These are phyloP conservation scores for Andrena trimmerana DNA, from an alignment of 2,888 invertebrate species.

Conservation along the genomic window DNA sequence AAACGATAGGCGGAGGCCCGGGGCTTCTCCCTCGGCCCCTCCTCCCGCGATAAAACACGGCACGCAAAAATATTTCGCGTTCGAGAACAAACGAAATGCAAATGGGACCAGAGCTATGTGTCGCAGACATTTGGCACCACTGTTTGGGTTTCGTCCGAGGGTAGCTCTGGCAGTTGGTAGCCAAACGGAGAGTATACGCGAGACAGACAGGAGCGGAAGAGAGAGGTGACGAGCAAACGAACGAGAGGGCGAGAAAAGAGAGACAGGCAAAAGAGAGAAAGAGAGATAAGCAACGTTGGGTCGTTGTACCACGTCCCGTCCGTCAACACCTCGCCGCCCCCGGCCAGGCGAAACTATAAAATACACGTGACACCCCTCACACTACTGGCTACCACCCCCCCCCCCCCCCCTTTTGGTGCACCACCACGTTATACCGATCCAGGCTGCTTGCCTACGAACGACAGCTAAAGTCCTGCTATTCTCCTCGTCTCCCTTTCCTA, in stretches of 20 bases:
- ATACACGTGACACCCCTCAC: constrained; percentile 82
- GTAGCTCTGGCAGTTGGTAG: constrained; percentile 78
- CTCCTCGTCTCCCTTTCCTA: constrained; percentile 30
- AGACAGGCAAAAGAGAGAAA: constrained; percentile 48
- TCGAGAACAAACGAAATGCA: constrained; percentile 83
- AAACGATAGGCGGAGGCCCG: constrained; percentile 34
- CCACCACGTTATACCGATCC: constrained; percentile 71
- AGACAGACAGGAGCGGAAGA: constrained; percentile 63
- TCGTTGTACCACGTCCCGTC: constrained; percentile 82
- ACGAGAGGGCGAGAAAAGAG: constrained; percentile 56
- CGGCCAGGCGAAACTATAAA: constrained; percentile 82
- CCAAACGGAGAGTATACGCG: constrained; percentile 75
- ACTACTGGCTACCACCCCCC: constrained; percentile 60
- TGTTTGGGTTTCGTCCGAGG: constrained; percentile 80
- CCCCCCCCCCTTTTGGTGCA: constrained; percentile 69
- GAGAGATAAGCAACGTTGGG: constrained; percentile 76
- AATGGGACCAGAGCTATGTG: constrained; percentile 81
- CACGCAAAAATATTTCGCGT: constrained; percentile 81
- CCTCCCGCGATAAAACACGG: constrained; percentile 74
- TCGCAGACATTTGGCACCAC: constrained; percentile 84
- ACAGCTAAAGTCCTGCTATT: constrained; percentile 52
- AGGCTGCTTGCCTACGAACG: constrained; percentile 67
- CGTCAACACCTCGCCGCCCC: constrained; percentile 83
- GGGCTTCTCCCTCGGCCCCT: constrained; percentile 44
- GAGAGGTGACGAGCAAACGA: constrained; percentile 57